Evolutionary conservation across 1,140 invertebrate genomes (phyloP).

Genomic region (Bombus superbus): DNA sequence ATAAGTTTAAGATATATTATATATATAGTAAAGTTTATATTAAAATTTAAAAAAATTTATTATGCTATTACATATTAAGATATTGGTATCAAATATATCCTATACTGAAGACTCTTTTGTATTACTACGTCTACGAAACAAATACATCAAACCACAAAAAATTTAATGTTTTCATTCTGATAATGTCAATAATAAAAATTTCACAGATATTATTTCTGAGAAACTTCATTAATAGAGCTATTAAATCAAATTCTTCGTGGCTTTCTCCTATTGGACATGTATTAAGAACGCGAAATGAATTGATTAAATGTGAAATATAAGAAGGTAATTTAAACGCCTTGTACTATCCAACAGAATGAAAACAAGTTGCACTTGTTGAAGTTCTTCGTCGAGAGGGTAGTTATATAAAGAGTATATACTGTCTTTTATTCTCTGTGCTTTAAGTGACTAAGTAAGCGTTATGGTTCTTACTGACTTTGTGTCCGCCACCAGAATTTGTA

Average conservation of each 20-base stretch:
- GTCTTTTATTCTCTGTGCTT: constrained; percentile 72
- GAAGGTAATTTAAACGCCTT: constrained; percentile 33
- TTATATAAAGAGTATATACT: constrained; percentile 66
- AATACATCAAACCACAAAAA: constrained; percentile 45
- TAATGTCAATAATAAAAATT: constrained; percentile 3
- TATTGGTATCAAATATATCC: constrained; percentile 13
- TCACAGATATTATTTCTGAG: background rate
- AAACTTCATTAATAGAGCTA: background rate
- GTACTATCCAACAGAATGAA: constrained; percentile 52
- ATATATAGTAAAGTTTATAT: constrained; percentile 6
- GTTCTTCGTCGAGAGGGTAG: constrained; percentile 60
- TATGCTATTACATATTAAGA: constrained; percentile 18
- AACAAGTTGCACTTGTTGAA: constrained; percentile 59
- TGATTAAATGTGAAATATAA: constrained; percentile 35
- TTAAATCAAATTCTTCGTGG: constrained; percentile 39
- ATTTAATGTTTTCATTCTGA: constrained; percentile 46
- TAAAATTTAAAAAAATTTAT: constrained; percentile 19
- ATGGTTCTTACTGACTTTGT: constrained; percentile 98
- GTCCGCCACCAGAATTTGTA: constrained; percentile 90
- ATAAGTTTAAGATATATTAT: background rate
- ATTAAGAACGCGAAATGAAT: constrained; percentile 41
- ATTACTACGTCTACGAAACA: constrained; percentile 39
- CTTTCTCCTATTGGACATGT: constrained; percentile 1
- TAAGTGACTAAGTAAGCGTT: constrained; percentile 84
- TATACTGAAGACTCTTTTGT: background rate